Percentiles rank a stretch among this genome's conserved stretches.
These are phyloP conservation scores for Apotomis betuletana DNA, from an alignment of 2,888 invertebrate genomes.

Conservation along the genomic window DNA sequence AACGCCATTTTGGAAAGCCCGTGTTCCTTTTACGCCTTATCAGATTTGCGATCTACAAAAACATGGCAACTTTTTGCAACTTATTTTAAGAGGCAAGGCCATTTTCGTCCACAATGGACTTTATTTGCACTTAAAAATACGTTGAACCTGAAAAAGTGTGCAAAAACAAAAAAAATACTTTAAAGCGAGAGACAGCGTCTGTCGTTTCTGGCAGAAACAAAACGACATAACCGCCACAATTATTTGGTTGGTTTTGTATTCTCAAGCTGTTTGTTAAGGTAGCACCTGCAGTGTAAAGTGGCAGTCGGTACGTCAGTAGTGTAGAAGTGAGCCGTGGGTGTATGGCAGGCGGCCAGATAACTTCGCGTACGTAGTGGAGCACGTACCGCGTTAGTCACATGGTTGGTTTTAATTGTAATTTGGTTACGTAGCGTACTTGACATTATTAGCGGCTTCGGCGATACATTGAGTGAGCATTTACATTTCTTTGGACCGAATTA, in stretches of 20 bases:
- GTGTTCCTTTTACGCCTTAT: conserved; percentile 3
- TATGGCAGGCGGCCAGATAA: conserved; percentile 37
- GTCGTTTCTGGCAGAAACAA: neutral
- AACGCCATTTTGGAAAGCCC: neutral
- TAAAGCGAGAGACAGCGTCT: conserved; percentile 16
- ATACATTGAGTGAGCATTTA: conserved; percentile 9
- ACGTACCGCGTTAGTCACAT: conserved; percentile 38
- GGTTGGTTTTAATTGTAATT: conserved; percentile 31
- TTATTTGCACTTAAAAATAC: conserved; percentile 29
- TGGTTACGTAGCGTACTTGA: conserved; percentile 38
- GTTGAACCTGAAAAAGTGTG: conserved; percentile 26
- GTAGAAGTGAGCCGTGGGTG: conserved; percentile 14
- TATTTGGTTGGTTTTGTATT: neutral
- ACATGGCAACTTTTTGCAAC: conserved; percentile 6
- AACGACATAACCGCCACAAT: conserved; percentile 3
- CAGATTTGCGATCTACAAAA: conserved; percentile 1
- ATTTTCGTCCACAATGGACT: conserved; percentile 14
- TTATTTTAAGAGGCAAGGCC: conserved; percentile 12
- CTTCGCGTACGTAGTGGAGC: conserved; percentile 31
- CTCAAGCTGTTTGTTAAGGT: neutral
- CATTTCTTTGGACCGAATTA: neutral
- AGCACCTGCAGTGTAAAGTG: neutral
- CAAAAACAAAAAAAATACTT: conserved; percentile 30
- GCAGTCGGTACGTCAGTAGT: neutral
- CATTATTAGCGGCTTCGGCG: conserved; percentile 25